A percentile compares a stretch with the other conserved stretches of the same genome.
phyloP scores from a whole-genome alignment of 2,113 vertebrate species.

The Cyanoramphus novaezelandiae region DNA sequence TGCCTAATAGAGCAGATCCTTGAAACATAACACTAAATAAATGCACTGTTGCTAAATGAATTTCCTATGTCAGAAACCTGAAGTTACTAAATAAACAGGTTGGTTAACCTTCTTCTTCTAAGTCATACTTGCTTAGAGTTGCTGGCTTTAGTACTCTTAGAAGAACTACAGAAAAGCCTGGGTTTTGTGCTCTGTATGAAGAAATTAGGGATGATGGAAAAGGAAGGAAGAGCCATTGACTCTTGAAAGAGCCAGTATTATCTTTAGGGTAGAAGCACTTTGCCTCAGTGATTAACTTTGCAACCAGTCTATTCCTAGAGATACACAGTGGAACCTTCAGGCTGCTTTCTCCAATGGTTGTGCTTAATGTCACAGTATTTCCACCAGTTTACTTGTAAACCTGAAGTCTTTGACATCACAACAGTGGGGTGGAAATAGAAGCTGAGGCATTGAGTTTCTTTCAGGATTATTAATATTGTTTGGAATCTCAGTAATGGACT shows the following conservation, averaged over 20 bases:
- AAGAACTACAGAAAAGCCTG: not conserved
- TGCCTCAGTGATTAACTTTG: not conserved
- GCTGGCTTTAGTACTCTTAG: not conserved
- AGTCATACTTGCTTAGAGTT: not conserved
- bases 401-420: not conserved
- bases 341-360: not conserved
- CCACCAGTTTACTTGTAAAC: not conserved
- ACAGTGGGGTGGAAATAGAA: not conserved
- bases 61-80: not conserved
- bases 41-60: not conserved
- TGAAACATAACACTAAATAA: not conserved
- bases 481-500: not conserved
- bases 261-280: not conserved
- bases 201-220: not conserved
- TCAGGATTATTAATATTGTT: not conserved
- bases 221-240: not conserved
- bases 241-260: not conserved
- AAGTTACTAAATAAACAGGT: not conserved
- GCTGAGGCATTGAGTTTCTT: not conserved
- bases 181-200: not conserved
- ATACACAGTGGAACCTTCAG: not conserved
- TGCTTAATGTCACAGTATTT: not conserved
- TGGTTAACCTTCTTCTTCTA: not conserved
- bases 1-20: not conserved
- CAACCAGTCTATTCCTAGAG: not conserved